phyloP scores from a whole-genome alignment of 2,113 vertebrate genomes.

The Pardalotus punctatus region DNA sequence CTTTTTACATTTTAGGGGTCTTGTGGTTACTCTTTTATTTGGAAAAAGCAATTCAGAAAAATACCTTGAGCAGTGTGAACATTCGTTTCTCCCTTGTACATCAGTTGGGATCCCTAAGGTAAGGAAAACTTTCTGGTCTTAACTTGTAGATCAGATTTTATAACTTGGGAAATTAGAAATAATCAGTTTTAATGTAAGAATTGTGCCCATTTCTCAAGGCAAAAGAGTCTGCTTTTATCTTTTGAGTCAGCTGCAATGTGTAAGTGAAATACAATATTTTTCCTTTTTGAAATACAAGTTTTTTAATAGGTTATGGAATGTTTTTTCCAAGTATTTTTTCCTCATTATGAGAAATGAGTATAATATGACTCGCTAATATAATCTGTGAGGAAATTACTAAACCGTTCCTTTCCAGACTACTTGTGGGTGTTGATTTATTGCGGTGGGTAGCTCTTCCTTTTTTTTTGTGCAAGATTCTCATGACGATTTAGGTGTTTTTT shows the following conservation, averaged over 20 bases:
- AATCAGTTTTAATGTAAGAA: background rate
- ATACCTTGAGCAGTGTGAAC: slow-evolving; percentile 93
- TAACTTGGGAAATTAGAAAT: background rate
- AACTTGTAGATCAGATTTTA: background rate
- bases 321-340: background rate
- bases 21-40: slow-evolving; percentile 93
- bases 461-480: background rate
- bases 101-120: slow-evolving; percentile 91
- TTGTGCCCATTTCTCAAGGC: background rate
- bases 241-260: background rate
- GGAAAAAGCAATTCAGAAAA: slow-evolving; percentile 97
- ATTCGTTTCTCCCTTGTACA: slow-evolving; percentile 88
- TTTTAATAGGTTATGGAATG: background rate
- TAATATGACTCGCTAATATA: background rate
- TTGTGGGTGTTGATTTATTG: background rate
- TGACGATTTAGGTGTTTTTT: background rate
- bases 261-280: background rate
- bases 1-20: slow-evolving; percentile 78
- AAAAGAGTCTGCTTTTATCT: background rate
- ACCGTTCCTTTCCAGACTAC: background rate
- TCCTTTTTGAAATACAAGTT: background rate
- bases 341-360: background rate
- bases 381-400: background rate
- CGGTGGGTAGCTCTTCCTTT: background rate
- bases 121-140: background rate